Conservation (phyloP, 2,797 vertebrate species). For the Sternarchorhynchus goeldii region DNA sequence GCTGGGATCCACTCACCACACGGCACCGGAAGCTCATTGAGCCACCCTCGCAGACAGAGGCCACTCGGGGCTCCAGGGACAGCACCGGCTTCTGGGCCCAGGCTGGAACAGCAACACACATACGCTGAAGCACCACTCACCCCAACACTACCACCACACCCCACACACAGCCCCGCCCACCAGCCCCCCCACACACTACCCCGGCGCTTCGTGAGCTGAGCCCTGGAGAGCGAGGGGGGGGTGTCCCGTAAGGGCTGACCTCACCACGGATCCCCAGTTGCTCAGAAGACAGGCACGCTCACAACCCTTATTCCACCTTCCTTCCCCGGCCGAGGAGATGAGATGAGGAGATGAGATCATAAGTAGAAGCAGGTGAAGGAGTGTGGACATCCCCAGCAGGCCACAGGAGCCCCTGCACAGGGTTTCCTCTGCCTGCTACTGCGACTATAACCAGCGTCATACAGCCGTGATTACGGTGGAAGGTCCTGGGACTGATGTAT, state of each 20-base stretch:
- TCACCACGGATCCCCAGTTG: no score
- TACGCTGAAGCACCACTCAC: neutral
- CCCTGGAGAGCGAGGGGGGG: no score
- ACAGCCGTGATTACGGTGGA: neutral
- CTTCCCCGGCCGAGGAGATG: no score
- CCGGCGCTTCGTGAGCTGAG: no score
- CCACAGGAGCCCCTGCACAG: no score
- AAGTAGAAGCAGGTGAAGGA: neutral
- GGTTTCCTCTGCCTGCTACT: no score
- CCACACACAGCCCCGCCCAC: neutral
- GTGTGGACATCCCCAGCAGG: no score
- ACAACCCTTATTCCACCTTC: no score
- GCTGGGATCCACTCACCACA: conserved; percentile 68
- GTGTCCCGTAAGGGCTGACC: no score
- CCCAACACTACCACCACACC: neutral
- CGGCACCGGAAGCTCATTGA: conserved; percentile 85
- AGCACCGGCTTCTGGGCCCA: conserved; percentile 81
- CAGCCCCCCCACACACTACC: neutral
- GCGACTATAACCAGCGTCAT: neutral
- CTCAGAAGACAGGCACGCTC: no score
- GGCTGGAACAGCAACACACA: conserved; percentile 40
- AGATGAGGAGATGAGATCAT: neutral
- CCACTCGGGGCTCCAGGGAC: conserved; percentile 80
- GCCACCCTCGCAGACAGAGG: conserved; percentile 79
- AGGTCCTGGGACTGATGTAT: neutral